Evolutionary conservation across 2,113 vertebrate genomes (phyloP).

Genomic region (Pithys albifrons): DNA sequence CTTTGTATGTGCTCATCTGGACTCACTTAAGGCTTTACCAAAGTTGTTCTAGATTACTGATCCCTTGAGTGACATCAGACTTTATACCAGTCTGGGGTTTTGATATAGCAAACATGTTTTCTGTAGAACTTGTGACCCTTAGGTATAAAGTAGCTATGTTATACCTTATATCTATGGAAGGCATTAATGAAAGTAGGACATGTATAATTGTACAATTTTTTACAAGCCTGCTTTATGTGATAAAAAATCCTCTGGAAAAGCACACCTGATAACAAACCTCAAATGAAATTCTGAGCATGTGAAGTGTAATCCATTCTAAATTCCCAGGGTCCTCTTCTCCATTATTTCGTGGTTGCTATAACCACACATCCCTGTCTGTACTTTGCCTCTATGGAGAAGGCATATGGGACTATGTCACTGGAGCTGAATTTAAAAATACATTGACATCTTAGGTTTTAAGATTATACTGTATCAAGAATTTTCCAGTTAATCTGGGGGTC

Average conservation of each 20-base stretch:
- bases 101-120: background rate
- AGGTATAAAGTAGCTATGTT: background rate
- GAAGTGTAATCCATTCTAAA: background rate
- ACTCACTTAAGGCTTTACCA: background rate
- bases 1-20: background rate
- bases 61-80: fast-evolving
- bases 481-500: background rate
- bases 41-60: background rate
- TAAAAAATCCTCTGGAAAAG: background rate
- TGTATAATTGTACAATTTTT: background rate
- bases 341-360: background rate
- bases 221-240: background rate
- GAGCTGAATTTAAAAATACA: background rate
- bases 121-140: background rate
- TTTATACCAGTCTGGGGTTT: background rate
- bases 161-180: background rate
- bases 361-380: background rate
- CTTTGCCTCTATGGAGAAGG: background rate
- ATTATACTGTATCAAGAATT: background rate
- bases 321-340: background rate
- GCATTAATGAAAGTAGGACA: background rate
- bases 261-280: background rate
- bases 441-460: background rate
- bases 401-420: background rate
- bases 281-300: background rate